A percentile compares a stretch with the other conserved stretches of the same genome.
These are phyloP conservation scores for Copsychus sechellarum DNA, from an alignment of 2,113 vertebrate species.

Conservation along the genomic window DNA sequence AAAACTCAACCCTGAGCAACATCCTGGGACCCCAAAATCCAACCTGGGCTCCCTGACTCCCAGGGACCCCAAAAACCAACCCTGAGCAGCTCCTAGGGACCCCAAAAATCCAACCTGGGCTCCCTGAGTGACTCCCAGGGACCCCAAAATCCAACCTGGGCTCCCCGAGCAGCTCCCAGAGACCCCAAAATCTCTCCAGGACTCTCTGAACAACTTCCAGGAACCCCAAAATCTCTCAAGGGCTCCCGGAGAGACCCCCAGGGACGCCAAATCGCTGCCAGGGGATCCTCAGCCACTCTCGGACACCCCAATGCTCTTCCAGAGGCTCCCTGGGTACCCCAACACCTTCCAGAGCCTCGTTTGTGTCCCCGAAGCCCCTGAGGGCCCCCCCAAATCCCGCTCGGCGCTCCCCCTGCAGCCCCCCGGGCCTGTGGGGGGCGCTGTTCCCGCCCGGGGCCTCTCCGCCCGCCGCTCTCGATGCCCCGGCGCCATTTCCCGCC, in stretches of 20 bases:
- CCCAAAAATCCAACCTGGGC: neutral
- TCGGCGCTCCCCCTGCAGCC: neutral
- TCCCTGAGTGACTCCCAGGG: neutral
- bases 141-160: neutral
- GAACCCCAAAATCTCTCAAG: neutral
- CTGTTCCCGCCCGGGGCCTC: neutral
- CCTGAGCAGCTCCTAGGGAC: neutral
- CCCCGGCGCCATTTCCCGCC: neutral
- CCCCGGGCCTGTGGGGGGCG: neutral
- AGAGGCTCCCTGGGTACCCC: no score
- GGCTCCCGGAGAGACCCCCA: no score
- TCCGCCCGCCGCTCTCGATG: neutral
- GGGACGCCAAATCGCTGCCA: neutral
- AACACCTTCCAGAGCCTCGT: accelerated
- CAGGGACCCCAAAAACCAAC: neutral
- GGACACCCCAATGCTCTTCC: neutral
- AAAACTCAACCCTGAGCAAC: no score
- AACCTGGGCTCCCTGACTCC: no score
- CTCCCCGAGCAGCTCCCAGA: no score
- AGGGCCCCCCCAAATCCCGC: neutral
- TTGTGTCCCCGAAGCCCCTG: no score
- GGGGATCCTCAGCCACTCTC: neutral
- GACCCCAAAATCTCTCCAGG: no score
- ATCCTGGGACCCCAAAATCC: no score
- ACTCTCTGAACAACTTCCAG: no score